phyloP scores from a whole-genome alignment of 2,797 vertebrate species.

The Pipistrellus pipistrellus region DNA sequence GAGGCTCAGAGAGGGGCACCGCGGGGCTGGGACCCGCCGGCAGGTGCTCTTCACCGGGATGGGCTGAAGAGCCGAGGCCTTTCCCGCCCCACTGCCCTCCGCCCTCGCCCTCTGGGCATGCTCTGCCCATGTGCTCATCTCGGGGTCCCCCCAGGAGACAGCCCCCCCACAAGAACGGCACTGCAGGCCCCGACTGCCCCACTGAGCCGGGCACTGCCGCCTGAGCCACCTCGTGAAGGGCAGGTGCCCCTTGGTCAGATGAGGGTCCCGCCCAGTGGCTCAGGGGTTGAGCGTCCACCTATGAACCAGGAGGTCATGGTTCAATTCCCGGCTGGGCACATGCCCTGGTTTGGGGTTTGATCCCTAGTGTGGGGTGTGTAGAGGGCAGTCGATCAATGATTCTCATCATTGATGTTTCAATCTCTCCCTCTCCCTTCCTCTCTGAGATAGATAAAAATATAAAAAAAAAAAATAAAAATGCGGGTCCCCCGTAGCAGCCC shows the following conservation, averaged over 20 bases:
- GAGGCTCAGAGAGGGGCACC: background rate
- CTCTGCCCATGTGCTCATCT: background rate
- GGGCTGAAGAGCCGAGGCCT: background rate
- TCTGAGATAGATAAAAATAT: no score
- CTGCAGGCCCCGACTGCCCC: background rate
- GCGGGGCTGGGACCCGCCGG: background rate
- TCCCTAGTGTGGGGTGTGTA: no score
- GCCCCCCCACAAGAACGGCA: background rate
- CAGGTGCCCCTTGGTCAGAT: background rate
- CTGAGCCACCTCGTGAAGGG: rapidly evolving
- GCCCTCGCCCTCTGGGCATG: background rate
- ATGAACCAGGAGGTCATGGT: no score
- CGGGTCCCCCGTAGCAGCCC: background rate
- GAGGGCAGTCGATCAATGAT: no score
- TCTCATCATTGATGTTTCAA: no score
- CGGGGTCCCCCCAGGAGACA: background rate
- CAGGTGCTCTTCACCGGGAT: background rate
- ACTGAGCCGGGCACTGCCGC: background rate
- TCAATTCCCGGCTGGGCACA: no score
- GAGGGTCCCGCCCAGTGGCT: background rate
- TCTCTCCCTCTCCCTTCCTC: no score
- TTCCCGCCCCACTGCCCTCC: background rate
- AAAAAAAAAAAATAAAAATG: background rate
- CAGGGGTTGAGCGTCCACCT: no score
- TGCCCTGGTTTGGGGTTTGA: no score